Conservation (phyloP, 2,888 invertebrate species). For the Cantharis flavilabris region DNA sequence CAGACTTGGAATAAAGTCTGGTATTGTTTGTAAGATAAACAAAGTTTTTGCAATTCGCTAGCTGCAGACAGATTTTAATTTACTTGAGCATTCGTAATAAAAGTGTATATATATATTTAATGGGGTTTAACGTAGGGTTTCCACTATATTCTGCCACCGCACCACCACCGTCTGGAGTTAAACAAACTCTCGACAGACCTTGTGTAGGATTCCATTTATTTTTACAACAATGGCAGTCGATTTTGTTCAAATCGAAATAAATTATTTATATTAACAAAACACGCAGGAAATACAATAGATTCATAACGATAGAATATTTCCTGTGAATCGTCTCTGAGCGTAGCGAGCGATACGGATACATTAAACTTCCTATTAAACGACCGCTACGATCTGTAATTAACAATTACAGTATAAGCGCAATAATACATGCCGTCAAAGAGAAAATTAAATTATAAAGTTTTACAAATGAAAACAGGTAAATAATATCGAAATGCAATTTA, state of each 20-base stretch:
- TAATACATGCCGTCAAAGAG: neutral
- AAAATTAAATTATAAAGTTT: neutral
- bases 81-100: neutral
- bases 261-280: slow-evolving; percentile 11
- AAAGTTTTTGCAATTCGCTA: neutral
- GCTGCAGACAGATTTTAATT: neutral
- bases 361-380: slow-evolving; percentile 34
- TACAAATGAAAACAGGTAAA: neutral
- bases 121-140: neutral
- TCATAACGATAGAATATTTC: slow-evolving; percentile 19
- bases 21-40: neutral
- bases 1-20: neutral
- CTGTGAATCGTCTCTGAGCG: slow-evolving; percentile 25
- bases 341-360: slow-evolving; percentile 25
- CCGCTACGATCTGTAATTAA: slow-evolving; percentile 30
- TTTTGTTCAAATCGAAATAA: neutral
- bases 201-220: too few relatives aligned
- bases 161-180: neutral
- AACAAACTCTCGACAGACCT: too few relatives aligned
- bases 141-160: neutral
- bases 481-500: neutral
- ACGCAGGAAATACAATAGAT: slow-evolving; percentile 25
- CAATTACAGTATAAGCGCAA: slow-evolving; percentile 13
- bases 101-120: neutral
- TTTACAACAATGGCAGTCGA: neutral